Evolutionary conservation across 2,113 vertebrate genomes (phyloP), one percentile per base, ranked within the genome.

Genomic region (Callocephalon fimbriatum): DNA sequence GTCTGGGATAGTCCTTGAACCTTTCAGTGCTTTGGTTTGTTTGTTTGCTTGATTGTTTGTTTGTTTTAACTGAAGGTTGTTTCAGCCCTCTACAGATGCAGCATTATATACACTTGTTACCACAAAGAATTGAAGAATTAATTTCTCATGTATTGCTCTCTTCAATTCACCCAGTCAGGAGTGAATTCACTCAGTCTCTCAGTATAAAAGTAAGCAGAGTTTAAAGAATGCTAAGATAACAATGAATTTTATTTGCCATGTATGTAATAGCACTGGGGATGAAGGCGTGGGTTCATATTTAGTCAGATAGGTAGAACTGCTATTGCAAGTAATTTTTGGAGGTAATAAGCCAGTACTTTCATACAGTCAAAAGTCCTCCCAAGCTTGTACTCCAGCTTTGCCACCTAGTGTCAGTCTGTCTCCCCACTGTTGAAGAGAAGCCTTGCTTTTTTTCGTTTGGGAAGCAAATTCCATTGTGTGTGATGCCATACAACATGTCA

Each of bases 341-440:
- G 27, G n/a, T 51, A 73, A 10, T 68, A 51, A 66, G 9, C 3
- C 13, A 35, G 15, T 38, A 31, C 21, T 67, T 54, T 75, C 47
- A 17, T 10, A 9, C 4, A 37, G 29, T 48, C 31, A 9, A 25
- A 81, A 56, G 3, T 42, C 27, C 21, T 72, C 51, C 38, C 27
- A 9, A 66, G 35, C 38, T 94, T 2, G 0, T 65, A 42, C 44
- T 63, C 27, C 47, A 47, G 19, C 86, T 87, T 88, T 1, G 20
- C 95, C 92, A 80, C 44, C 95, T 96, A 91, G 79, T 6, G 47
- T 73, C 92, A 16, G 1, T 31, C 42, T 79, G 31, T 54, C 29
- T 75, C 37, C 14, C 17, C 5, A 3, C 20, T 58, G 6, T 68
- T 51, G 50, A 65, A 45, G 6, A 53, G 10, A 66, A 79, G 19